A percentile compares a stretch with the other conserved stretches of the same genome.
These are phyloP conservation scores for Ochropleura plecta DNA, from an alignment of 2,888 invertebrate species.

Conservation along the genomic window DNA sequence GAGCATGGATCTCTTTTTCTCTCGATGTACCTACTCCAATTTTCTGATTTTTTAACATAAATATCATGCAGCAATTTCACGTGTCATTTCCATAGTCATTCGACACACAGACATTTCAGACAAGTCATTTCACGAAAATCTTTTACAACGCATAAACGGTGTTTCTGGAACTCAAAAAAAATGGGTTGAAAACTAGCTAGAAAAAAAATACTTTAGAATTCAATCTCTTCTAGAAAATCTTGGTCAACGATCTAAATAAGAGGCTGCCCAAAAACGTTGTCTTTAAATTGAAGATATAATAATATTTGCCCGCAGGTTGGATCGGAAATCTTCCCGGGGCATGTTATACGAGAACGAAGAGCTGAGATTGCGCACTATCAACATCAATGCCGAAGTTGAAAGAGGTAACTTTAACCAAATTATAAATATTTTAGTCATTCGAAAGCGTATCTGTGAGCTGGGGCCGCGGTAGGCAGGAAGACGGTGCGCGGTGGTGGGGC, in stretches of 20 bases:
- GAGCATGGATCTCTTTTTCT: conserved; percentile 34
- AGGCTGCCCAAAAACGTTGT: not conserved
- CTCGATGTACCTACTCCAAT: not conserved
- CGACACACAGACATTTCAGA: conserved; percentile 24
- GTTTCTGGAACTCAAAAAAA: not conserved
- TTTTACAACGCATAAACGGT: not conserved
- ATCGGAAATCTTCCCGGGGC: conserved; percentile 97
- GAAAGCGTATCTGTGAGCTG: too few relatives aligned
- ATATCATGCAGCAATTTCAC: conserved; percentile 47
- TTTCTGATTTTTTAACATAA: not conserved
- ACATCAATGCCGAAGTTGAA: conserved; percentile 98
- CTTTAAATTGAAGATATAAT: conserved; percentile 9
- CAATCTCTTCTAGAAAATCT: not conserved
- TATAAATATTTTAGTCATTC: too few relatives aligned
- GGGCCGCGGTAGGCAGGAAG: too few relatives aligned
- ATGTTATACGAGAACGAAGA: conserved; percentile 99
- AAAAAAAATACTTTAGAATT: not conserved
- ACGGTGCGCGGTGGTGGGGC: too few relatives aligned
- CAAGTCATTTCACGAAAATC: conserved; percentile 15
- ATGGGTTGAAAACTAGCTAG: not conserved
- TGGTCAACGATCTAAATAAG: not conserved
- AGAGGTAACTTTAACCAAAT: conserved; percentile 90
- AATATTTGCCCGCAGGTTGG: conserved; percentile 91
- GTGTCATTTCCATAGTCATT: conserved; percentile 45
- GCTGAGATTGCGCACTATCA: conserved; percentile 96